These are phyloP conservation scores for Hydropotes inermis DNA, from an alignment of 2,113 vertebrate species.

Conservation along the genomic window DNA sequence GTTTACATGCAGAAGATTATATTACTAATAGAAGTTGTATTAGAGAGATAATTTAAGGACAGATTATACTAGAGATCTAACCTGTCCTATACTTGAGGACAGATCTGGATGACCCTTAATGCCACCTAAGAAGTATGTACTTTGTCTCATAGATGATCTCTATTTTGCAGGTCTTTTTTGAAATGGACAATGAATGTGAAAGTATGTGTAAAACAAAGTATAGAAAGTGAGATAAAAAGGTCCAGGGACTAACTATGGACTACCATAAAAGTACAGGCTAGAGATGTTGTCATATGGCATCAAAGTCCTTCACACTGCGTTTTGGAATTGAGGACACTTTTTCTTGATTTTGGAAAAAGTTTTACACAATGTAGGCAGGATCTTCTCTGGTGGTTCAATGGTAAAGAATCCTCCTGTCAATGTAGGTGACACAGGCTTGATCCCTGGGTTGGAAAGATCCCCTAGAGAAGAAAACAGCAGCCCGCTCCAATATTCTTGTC, in stretches of 20 bases:
- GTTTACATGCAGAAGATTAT: neutral
- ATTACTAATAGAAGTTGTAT: neutral
- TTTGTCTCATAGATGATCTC: neutral
- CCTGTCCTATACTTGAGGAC: neutral
- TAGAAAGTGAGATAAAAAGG: neutral
- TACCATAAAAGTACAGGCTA: neutral
- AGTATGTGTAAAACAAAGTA: neutral
- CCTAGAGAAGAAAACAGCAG: neutral
- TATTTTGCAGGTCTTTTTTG: neutral
- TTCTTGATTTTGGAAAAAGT: neutral
- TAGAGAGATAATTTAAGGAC: neutral
- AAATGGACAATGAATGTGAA: neutral
- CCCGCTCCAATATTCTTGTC: neutral
- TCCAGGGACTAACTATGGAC: accelerated
- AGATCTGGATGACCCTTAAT: no score
- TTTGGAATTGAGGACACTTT: neutral
- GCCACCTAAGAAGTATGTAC: accelerated
- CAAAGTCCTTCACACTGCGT: neutral
- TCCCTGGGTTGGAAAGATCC: neutral
- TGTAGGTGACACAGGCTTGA: neutral
- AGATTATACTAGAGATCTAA: neutral
- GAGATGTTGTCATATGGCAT: neutral
- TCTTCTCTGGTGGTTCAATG: neutral
- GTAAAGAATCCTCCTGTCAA: neutral
- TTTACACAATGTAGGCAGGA: neutral